Conservation (phyloP, 2,888 invertebrate species). For the Chloroclystis v-ata region DNA sequence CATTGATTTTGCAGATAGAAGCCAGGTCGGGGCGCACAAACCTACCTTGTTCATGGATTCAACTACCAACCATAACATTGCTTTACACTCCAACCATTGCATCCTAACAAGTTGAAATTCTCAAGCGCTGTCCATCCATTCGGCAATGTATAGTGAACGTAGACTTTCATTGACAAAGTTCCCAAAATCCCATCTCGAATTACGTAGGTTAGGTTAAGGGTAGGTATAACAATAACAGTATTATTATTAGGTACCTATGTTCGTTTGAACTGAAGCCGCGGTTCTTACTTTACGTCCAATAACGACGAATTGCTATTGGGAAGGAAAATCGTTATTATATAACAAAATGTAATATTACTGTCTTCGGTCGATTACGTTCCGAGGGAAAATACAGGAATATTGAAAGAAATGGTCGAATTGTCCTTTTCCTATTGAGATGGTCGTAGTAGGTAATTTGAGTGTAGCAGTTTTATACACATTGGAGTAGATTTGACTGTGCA, state of each 20-base stretch:
- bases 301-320: slow-evolving; percentile 62
- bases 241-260: slow-evolving; percentile 66
- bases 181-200: slow-evolving; percentile 32
- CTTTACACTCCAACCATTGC: slow-evolving; percentile 40
- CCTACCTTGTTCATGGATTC: slow-evolving; percentile 55
- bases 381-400: slow-evolving; percentile 53
- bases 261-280: slow-evolving; percentile 57
- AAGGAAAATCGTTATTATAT: slow-evolving; percentile 64
- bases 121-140: slow-evolving; percentile 29
- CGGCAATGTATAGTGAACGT: slow-evolving; percentile 46
- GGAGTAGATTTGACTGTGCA: slow-evolving; percentile 39
- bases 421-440: slow-evolving; percentile 51
- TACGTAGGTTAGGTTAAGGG: slow-evolving; percentile 46
- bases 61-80: slow-evolving; percentile 36
- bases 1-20: slow-evolving; percentile 79
- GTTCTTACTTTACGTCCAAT: slow-evolving; percentile 64
- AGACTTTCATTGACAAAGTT: slow-evolving; percentile 28
- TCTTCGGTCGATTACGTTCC: slow-evolving; percentile 54
- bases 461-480: slow-evolving; percentile 49
- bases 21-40: slow-evolving; percentile 72
- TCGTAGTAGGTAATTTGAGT: slow-evolving; percentile 50
- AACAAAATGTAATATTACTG: slow-evolving; percentile 58
- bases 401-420: slow-evolving; percentile 55
- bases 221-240: slow-evolving; percentile 69
- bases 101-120: slow-evolving; percentile 23